phyloP scores from a whole-genome alignment of 2,888 invertebrate species.

The Macrosoma leucophasiata region DNA sequence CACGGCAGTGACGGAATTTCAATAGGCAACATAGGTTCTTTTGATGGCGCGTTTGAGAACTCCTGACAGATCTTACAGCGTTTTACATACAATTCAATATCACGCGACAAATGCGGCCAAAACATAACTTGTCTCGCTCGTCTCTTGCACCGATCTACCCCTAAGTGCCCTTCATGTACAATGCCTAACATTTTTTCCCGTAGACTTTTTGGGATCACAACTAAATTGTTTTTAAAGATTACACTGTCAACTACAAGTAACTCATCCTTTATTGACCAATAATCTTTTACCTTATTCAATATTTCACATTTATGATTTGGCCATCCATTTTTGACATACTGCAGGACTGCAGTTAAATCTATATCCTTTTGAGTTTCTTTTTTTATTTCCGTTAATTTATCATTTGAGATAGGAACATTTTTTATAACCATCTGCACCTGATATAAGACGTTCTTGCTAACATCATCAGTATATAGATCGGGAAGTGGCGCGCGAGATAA shows the following conservation, averaged over 20 bases:
- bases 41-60: constrained; percentile 5
- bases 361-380: too few species aligned
- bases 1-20: constrained; percentile 11
- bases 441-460: constrained; percentile 2
- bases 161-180: too few species aligned
- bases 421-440: constrained; percentile 1
- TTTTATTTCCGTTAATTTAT: constrained; percentile 7
- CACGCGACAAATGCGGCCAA: constrained; percentile 22
- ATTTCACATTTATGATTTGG: constrained; percentile 12
- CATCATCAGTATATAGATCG: constrained; percentile 6
- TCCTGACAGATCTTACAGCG: too few species aligned
- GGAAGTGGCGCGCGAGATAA: constrained; percentile 17
- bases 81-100: constrained; percentile 14
- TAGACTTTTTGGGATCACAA: constrained; percentile 7
- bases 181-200: constrained; percentile 5
- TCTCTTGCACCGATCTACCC: constrained; percentile 16
- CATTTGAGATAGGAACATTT: background rate
- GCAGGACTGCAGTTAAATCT: too few species aligned
- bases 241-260: constrained; percentile 4
- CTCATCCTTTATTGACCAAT: constrained; percentile 13
- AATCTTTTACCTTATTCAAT: constrained; percentile 8
- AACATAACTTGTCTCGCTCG: constrained; percentile 17
- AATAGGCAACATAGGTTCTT: constrained; percentile 13
- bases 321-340: constrained; percentile 16
- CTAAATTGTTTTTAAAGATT: constrained; percentile 2